These are phyloP conservation scores for Pelmatolapia mariae DNA, from an alignment of 2,113 vertebrate species.

Conservation along the genomic window DNA sequence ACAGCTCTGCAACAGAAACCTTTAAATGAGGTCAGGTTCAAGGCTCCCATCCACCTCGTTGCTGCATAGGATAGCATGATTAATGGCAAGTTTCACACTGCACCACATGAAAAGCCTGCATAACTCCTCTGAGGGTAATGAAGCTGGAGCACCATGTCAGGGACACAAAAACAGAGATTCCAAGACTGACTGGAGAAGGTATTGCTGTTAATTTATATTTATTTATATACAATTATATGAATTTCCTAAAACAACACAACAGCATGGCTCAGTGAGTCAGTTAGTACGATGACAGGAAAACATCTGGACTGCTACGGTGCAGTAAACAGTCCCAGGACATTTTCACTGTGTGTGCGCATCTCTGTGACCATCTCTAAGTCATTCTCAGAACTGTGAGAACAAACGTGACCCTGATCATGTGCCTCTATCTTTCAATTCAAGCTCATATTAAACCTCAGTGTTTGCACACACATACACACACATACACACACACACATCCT, in stretches of 20 bases:
- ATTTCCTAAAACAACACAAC: background rate
- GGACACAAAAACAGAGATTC: background rate
- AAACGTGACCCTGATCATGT: constrained; percentile 38
- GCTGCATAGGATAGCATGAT: constrained; percentile 1
- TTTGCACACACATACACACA: background rate
- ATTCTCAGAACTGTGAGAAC: constrained; percentile 33
- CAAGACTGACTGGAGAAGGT: background rate
- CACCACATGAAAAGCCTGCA: background rate
- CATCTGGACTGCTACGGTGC: constrained; percentile 22
- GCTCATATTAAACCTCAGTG: background rate
- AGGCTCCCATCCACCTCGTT: background rate
- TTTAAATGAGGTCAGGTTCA: constrained; percentile 17
- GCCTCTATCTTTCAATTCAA: background rate
- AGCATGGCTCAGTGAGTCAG: background rate
- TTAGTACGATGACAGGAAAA: constrained; percentile 6
- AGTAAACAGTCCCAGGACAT: constrained; percentile 26
- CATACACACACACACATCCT: background rate
- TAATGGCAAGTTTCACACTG: background rate
- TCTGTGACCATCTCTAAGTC: background rate
- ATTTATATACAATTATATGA: background rate
- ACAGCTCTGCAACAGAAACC: background rate
- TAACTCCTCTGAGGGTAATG: background rate
- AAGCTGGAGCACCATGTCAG: background rate
- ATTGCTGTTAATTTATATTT: background rate
- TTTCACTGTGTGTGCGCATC: background rate